Evolutionary conservation across 1,140 invertebrate species (phyloP).

Genomic region (Drosophila insularis): DNA sequence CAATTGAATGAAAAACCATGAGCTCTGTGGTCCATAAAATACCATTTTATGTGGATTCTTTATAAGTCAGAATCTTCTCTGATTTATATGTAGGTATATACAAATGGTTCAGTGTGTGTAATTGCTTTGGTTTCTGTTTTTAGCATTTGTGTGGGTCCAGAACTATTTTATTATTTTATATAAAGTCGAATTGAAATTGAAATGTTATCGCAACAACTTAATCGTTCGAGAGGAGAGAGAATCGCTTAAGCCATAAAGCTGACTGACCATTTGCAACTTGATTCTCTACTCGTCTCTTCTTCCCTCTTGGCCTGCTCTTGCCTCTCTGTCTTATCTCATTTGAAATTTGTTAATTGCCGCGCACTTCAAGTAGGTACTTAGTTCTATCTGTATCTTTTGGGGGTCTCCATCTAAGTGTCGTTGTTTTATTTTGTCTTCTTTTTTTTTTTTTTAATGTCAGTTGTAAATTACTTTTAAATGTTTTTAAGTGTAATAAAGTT

Average conservation of each 20-base stretch:
- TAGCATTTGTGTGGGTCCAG: slow-evolving; percentile 61
- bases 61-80: slow-evolving; percentile 34
- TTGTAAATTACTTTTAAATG: slow-evolving; percentile 80
- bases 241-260: slow-evolving; percentile 52
- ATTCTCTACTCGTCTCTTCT: slow-evolving; percentile 25
- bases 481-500: slow-evolving; percentile 72
- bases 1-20: slow-evolving; percentile 10
- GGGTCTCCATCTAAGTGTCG: slow-evolving; percentile 48
- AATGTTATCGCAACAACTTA: slow-evolving; percentile 77
- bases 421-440: slow-evolving; percentile 28
- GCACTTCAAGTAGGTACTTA: slow-evolving; percentile 72
- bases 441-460: slow-evolving; percentile 56
- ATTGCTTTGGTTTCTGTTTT: neutral
- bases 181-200: slow-evolving; percentile 54
- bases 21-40: slow-evolving; percentile 47
- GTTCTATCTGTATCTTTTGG: slow-evolving; percentile 61
- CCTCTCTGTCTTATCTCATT: slow-evolving; percentile 58
- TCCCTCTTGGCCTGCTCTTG: neutral
- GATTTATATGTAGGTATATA: slow-evolving; percentile 5
- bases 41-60: slow-evolving; percentile 60
- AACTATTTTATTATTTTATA: slow-evolving; percentile 33
- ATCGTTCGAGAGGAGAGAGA: slow-evolving; percentile 34
- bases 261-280: slow-evolving; percentile 45
- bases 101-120: slow-evolving; percentile 25
- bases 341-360: slow-evolving; percentile 78